Evolutionary conservation across 2,113 vertebrate genomes (phyloP), one percentile per base, ranked within the genome.

Genomic region (Mixornis gularis): DNA sequence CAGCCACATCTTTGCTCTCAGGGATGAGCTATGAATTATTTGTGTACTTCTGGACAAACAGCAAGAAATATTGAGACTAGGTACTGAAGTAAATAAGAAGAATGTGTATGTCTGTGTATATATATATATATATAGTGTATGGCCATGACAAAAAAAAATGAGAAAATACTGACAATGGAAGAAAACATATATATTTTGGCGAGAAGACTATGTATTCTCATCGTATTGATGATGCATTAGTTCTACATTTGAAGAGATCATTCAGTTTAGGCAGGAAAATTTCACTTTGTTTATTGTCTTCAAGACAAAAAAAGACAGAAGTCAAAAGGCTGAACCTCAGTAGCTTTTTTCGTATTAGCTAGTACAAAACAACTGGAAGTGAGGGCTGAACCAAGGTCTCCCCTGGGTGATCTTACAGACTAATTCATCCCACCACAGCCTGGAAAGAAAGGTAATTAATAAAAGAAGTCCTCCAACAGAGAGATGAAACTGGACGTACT

Each of bases 11-110:
- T 46, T 58, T 74, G 51, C 93, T 71, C 76, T 69, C 82, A 80
- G 66, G 82, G 20, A 52, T 78, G 36, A 93, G 29, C 53, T 41
- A 40, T 78, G 56, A 96, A 95, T 91, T 82, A 85, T 88, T 95
- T 87, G 53, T 87, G 56, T 34, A 65, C 55, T 83, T 83, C 93
- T 70, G 55, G 36, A 24, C 41, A 92, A 91, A 79, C 38, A 40
- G 64, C 29, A 41, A 73, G 63, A 93, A 85, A 52, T 60, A 79
- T 34, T 64, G 77, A 93, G 79, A 58, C 52, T 85, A 44, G 26
- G 52, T 43, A 40, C 40, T 40, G 53, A 85, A 87, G 55, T 66
- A 90, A 92, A 85, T 78, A 93, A 65, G 70, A 88, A 63, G 7
- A 89, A 72, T 63, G 30, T 48, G 22, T 70, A 70, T 74, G 20